Evolutionary conservation across 2,113 vertebrate species (phyloP), one percentile per base, ranked within the genome.

Genomic region (Nannospalax galili): DNA sequence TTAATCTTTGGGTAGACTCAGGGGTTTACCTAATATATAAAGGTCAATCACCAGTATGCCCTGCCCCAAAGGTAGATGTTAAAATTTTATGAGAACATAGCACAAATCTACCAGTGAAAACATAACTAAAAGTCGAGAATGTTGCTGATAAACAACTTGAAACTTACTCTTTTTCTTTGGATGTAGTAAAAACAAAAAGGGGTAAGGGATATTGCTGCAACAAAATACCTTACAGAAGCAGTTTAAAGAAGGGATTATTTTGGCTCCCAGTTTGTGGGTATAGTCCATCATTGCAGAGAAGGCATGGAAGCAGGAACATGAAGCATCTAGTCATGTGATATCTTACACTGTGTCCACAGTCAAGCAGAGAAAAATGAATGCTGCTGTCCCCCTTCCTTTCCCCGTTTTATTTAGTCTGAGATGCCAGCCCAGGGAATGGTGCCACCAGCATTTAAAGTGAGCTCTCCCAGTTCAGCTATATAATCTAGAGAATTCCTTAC

Each of bases 81-180:
- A 85, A 82, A 91, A 52, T 42, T 24, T 45, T 69, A 37, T 80
- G 3, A 69, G n/a, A 90, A 40, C 70, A 52, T 87, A 87, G 82
- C 32, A 64, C 19, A 90, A 35, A 73, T 19, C n/a, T 62, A 81
- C n/a, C n/a, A 17, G 2, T 82, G 15, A 40, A 40, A n/a, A 75
- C 40, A 77, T 4, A 90, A 67, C 69, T n/a, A 37, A 90, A 79
- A 86, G 67, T 28, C 87, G 17, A 79, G 79, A 96, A 20, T 84
- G 92, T 81, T 90, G 20, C 60, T 93, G 2, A n/a, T 78, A 35
- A 64, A 95, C 26, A 92, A 35, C 60, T 85, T 94, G 9, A 56
- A 80, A 80, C n/a, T 65, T 8, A 10, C 40, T 62, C 1, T 84
- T 48, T 96, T 93, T 87, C 9, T 72, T n/a, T 89, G 45, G 1